Base-by-base conservation (phyloP, 1,140 invertebrate species). In the Brachionus manjavacas region DNA sequence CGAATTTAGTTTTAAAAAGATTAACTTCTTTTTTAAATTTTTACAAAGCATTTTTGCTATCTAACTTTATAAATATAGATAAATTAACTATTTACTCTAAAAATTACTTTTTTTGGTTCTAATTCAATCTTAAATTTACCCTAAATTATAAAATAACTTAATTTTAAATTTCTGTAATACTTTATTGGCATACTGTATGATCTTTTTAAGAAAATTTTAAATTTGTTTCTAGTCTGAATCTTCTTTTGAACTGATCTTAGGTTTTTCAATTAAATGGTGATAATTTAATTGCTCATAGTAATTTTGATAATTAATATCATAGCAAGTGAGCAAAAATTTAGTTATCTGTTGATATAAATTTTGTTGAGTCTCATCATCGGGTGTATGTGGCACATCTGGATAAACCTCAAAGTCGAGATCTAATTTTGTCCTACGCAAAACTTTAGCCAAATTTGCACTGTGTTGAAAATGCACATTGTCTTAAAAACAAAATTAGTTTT, bases 391-490 rank as follows among this genome's bases (percentile, higher is more conserved):
- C 23, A 81, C 31, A 46, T 81, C 64, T 11, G 79, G 79, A 81
- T 81, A 81, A 3, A 81, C 79, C 25, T 81, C 79, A 39, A 81
- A 81, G 23, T 81, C 64, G 12, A 81, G 41, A 68, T 81, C 79
- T 64, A 81, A 46, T 64, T 68, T 60, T 23, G 79, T 81, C 7
- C 9, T 43, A 23, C 79, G 12, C 35, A 81, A 46, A 41, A 64
- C 52, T 31, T 81, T 81, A 6, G 79, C 79, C 28, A 81, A 46
- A 28, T 64, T 39, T 25, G 79, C 79, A 81, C 79, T 81, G 23
- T 81, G 20, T 9, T 81, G 79, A 81, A 81, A 81, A 60, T 81
- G 79, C 20, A 81, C 79, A 68, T 81, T 81, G 12, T 81, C 43
- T 46, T 39, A 43, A 43, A 64, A 64, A 11, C 1, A 64, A 64